Evolutionary conservation across 92 coral and sea anemone species (phyloP), one percentile per base, ranked within the genome.

Genomic region (Palythoa caribaeorum): DNA sequence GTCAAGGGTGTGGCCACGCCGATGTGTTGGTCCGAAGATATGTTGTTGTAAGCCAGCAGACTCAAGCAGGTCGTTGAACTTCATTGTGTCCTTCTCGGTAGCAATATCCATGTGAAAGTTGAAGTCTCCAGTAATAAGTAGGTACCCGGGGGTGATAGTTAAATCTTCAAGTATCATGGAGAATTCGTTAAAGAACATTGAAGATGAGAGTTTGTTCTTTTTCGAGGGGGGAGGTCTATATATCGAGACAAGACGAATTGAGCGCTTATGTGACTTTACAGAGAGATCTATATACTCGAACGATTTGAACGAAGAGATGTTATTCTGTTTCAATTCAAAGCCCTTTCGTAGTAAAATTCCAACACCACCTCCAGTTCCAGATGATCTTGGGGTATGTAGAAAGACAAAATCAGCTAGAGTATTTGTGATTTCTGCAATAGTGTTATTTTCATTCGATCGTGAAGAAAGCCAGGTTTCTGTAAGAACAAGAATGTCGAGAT

Each of bases 1-100:
- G 54, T 74, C 79, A 74, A 74, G 79, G 79, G 79, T 74, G 79
- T 74, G 79, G 79, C 79, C 79, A 74, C 79, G 57, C 55, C 79
- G 79, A 74, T 74, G 21, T 74, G 59, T 74, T 74, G 79, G 79
- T 74, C 79, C 79, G 57, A 47, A 74, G 59, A 74, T 74, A 74
- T 74, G 28, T 28, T 28, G 28, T 28, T 28, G 28, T 28, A 28
- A 28, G 28, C 28, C 28, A 28, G 28, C 28, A 74, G 79, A 74
- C 79, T 74, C 79, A 47, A 74, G 79, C 57, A 74, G 79, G 38
- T 74, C 79, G 79, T 40, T 74, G 79, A 74, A 74, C 57, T 38
- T 74, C 79, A 74, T 47, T 47, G 55, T 14, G 59, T 75, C 79
- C 2, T 48, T 40, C n/a, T 73, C 78, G 19, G 51, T 73, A 73